Evolutionary conservation across 2,797 vertebrate genomes (phyloP), one percentile per base, ranked within the genome.

Genomic region (Strix occidentalis): DNA sequence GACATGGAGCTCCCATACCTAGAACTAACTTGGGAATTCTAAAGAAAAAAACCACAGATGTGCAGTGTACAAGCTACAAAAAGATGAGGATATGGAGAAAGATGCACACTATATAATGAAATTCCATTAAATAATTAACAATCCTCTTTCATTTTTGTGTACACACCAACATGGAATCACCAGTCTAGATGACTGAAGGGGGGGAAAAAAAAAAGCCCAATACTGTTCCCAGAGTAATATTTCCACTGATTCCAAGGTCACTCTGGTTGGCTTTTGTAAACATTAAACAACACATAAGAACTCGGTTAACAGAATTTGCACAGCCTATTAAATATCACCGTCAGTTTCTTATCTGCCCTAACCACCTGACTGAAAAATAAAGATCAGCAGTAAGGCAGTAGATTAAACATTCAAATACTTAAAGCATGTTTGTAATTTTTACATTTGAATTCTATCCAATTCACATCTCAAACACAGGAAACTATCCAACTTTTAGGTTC

Each of bases 221-320:
- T 17, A 57, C 29, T 79, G 43, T 33, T 86, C 26, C 19, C 57
- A 54, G 39, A 54, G 54, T 50, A 70, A 33, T 54, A 93, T 37
- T 86, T 91, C 72, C 80, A 93, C 26, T 20, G 3, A 71, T 79
- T 84, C 93, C 95, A 94, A 97, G 88, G 92, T 95, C 88, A 91
- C 9, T 46, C 29, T 68, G 50, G 39, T 37, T 90, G 61, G 35
- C 13, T 86, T 94, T 82, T 84, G 56, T 92, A 95, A 94, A 93
- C 63, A 93, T 95, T 94, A 84, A 93, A 90, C 72, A 79, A 84
- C 39, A 61, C 13, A 4, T 25, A 92, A 64, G 74, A 89, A 71
- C n/a, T 82, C 12, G 0, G 69, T 68, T 82, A 86, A 84, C 13
- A 82, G 79, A 92, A 79, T 41, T 91, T 84, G 80, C 88, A 81